Evolutionary conservation across 1,140 invertebrate species (phyloP), one percentile per base, ranked within the genome.

Genomic region (Neelides sp.): DNA sequence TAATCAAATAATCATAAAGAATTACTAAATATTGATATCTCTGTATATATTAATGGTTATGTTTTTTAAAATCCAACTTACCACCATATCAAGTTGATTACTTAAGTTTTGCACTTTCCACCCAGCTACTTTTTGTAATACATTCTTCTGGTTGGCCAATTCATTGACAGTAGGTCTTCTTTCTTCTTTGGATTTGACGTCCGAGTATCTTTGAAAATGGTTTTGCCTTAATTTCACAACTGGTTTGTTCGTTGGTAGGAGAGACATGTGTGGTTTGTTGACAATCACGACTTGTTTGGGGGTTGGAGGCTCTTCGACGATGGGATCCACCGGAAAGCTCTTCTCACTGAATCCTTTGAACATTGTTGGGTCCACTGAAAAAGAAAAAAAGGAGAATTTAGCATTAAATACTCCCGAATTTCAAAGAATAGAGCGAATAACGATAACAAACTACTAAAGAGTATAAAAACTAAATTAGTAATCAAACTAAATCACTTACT

Each of bases 71-170:
- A n/a, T 15, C 3, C 4, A 24, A 64, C 69, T 69, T 66, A 91
- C 88, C 69, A 94, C 68, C 68, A 92, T 85, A 63, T 94, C 87
- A 78, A 95, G 83, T 73, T 94, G 89, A 23, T 87, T 79, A 13
- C 79, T 83, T 42, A 95, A 73, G 70, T 94, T 86, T 72, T 89
- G 80, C 24, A 95, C 74, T 72, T 95, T 95, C 91, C 91, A 97
- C 10, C 90, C 91, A 64, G 87, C 85, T n/a, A 88, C 75, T 69
- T 85, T 90, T 59, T 89, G 81, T 51, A 85, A 67, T 22, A 92
- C 82, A 63, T 87, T 78, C 60, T 82, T 82, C 64, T 94, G 89
- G 68, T 84, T 85, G 1, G 89, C 85, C 56, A 95, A 71, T 70
- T 95, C 90, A 63, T 82, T 82, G 2, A 92, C 79, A 4, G 84